phyloP scores from a whole-genome alignment of 1,140 invertebrate species.

The Zaprionus kolodkinae region DNA sequence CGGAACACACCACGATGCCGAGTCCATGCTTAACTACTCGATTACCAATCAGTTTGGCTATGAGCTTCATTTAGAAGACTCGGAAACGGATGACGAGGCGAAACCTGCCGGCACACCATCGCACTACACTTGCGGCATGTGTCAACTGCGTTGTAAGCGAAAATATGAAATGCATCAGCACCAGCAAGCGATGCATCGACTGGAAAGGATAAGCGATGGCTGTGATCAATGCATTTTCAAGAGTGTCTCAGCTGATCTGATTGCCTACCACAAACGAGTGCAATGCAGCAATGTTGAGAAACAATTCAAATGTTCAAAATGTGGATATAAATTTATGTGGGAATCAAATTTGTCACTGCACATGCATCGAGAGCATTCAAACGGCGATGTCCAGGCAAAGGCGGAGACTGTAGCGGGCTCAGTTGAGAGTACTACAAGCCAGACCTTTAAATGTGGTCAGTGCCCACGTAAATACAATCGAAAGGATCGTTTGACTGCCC shows the following conservation, averaged over 20 bases:
- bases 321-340: conserved; percentile 85
- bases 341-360: conserved; percentile 85
- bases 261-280: conserved; percentile 61
- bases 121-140: conserved; percentile 85
- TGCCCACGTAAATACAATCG: conserved; percentile 86
- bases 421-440: conserved; percentile 56
- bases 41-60: conserved; percentile 76
- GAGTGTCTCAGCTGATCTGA: conserved; percentile 64
- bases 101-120: conserved; percentile 40
- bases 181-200: conserved; percentile 72
- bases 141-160: conserved; percentile 83
- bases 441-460: conserved; percentile 85
- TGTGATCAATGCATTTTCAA: conserved; percentile 71
- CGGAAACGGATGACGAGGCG: conserved; percentile 70
- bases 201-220: conserved; percentile 64
- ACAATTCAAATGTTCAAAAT: conserved; percentile 83
- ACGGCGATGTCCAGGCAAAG: conserved; percentile 40
- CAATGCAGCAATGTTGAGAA: conserved; percentile 72
- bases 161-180: conserved; percentile 75
- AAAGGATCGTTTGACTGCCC: conserved; percentile 82
- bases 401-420: conserved; percentile 13
- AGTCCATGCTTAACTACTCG: conserved; percentile 68
- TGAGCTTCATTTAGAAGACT: conserved; percentile 74
- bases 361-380: conserved; percentile 81
- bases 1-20: conserved; percentile 45